Evolutionary conservation across 2,888 invertebrate genomes (phyloP).

Genomic region (Chrysomela aeneicollis): DNA sequence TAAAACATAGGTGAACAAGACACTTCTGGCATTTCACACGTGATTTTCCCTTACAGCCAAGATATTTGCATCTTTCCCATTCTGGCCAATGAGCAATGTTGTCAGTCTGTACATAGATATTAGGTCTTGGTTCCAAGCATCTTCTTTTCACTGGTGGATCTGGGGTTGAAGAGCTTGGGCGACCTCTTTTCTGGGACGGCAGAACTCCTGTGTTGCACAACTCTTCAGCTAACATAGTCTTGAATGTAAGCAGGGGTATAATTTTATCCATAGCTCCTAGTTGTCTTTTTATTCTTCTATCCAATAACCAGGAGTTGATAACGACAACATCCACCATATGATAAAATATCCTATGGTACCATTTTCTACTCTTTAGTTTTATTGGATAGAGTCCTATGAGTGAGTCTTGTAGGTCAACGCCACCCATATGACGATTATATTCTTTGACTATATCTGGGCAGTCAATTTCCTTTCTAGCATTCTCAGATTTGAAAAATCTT

Average conservation of each 20-base stretch:
- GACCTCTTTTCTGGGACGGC: slow-evolving; percentile 16
- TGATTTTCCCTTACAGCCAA: too few relatives aligned
- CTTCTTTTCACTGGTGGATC: slow-evolving; percentile 18
- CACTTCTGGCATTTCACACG: too few relatives aligned
- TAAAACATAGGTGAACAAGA: too few relatives aligned
- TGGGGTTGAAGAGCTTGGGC: slow-evolving; percentile 18
- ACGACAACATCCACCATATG: slow-evolving; percentile 14
- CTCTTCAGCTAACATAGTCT: slow-evolving; percentile 5
- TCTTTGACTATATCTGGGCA: slow-evolving; percentile 18
- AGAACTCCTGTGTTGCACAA: slow-evolving; percentile 9
- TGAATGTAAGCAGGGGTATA: slow-evolving; percentile 10
- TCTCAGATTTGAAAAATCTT: slow-evolving; percentile 20
- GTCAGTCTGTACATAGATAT: slow-evolving; percentile 12
- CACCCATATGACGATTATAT: slow-evolving; percentile 23
- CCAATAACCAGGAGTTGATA: slow-evolving; percentile 10
- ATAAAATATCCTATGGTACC: slow-evolving; percentile 25
- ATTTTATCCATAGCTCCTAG: slow-evolving; percentile 9
- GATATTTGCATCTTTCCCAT: too few relatives aligned
- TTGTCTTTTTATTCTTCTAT: slow-evolving; percentile 8
- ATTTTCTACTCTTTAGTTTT: slow-evolving; percentile 25
- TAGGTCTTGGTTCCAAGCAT: slow-evolving; percentile 16
- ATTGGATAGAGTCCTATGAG: slow-evolving; percentile 23
- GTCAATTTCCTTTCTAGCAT: slow-evolving; percentile 18
- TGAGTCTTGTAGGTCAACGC: slow-evolving; percentile 22
- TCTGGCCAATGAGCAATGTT: too few relatives aligned